These are phyloP conservation scores for Morpho achilles DNA, from an alignment of 2,888 invertebrate genomes.

Conservation along the genomic window DNA sequence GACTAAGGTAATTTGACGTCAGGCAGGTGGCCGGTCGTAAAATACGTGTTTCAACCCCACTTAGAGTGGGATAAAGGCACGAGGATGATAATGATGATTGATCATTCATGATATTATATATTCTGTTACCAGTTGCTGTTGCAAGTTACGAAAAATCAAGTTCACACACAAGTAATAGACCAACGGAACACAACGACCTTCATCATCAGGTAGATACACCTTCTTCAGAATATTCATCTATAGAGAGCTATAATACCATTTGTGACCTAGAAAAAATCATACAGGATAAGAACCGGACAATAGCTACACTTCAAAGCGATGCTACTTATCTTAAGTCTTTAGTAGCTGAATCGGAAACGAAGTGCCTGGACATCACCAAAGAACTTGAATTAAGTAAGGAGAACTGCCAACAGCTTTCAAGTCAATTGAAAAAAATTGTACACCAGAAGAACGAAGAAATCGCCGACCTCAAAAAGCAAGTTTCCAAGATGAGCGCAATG, in stretches of 20 bases:
- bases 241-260: constrained; percentile 63
- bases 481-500: constrained; percentile 58
- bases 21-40: too few species aligned
- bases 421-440: constrained; percentile 64
- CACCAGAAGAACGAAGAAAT: constrained; percentile 69
- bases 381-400: constrained; percentile 60
- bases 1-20: too few species aligned
- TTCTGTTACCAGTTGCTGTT: constrained; percentile 44
- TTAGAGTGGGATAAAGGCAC: too few species aligned
- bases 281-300: constrained; percentile 62
- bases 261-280: constrained; percentile 66
- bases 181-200: constrained; percentile 40
- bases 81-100: too few species aligned
- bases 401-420: constrained; percentile 58
- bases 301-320: constrained; percentile 61
- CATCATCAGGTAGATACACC: constrained; percentile 64
- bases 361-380: constrained; percentile 57
- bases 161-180: constrained; percentile 36
- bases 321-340: constrained; percentile 57
- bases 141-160: constrained; percentile 43
- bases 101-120: background rate
- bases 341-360: constrained; percentile 65
- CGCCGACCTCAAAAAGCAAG: constrained; percentile 60
- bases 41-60: too few species aligned
- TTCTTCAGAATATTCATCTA: constrained; percentile 58